phyloP scores from a whole-genome alignment of 2,113 vertebrate genomes.

The Solenodon paradoxus region DNA sequence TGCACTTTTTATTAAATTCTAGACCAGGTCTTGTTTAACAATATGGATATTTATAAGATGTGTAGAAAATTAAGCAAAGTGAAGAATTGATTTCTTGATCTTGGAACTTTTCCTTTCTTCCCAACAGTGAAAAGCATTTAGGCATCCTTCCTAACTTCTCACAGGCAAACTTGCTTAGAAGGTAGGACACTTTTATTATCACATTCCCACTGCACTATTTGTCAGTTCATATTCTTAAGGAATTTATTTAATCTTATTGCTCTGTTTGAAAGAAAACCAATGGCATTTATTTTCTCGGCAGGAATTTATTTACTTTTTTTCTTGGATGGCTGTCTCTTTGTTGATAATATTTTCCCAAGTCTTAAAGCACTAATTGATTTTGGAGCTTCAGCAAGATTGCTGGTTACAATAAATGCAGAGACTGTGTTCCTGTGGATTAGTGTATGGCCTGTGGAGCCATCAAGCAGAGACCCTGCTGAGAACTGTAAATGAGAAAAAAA shows the following conservation, averaged over 20 bases:
- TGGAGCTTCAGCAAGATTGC: background rate
- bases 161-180: background rate
- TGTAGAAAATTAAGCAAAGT: background rate
- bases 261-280: constrained; percentile 12
- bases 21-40: background rate
- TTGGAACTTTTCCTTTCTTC: background rate
- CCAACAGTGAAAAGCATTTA: background rate
- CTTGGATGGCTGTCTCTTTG: constrained; percentile 19
- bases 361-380: constrained; percentile 33
- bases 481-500: background rate
- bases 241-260: constrained; percentile 44
- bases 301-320: constrained; percentile 37
- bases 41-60: background rate
- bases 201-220: background rate
- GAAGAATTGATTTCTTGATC: background rate
- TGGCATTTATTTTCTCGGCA: constrained; percentile 41
- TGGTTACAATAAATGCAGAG: background rate
- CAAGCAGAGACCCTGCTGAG: background rate
- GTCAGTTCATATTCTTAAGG: constrained; percentile 3
- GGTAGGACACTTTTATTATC: background rate
- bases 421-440: background rate
- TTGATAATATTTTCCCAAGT: constrained; percentile 32
- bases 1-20: background rate
- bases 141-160: background rate
- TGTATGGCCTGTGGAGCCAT: background rate